These are phyloP conservation scores for Laticauda colubrina DNA, from an alignment of 2,113 vertebrate genomes.

Conservation along the genomic window DNA sequence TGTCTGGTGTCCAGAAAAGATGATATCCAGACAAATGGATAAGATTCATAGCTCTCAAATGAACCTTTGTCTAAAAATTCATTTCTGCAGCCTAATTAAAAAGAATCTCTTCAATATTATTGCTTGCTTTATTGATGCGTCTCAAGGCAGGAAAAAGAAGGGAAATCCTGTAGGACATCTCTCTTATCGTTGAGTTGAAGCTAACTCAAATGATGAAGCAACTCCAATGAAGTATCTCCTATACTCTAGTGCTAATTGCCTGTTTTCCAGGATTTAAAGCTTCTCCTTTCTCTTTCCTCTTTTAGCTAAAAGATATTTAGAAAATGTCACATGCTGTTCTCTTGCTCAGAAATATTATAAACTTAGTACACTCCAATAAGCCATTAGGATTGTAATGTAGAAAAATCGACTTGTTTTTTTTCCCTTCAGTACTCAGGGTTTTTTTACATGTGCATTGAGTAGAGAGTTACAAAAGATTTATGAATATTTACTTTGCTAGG, in stretches of 20 bases:
- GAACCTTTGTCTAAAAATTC: background rate
- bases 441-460: background rate
- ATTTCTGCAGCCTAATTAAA: background rate
- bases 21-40: constrained; percentile 44
- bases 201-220: too few species aligned
- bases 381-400: background rate
- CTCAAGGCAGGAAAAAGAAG: too few species aligned
- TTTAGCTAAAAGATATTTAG: too few species aligned
- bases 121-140: background rate
- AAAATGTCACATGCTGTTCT: background rate
- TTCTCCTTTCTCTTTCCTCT: background rate
- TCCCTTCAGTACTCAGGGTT: too few species aligned
- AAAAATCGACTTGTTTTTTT: too few species aligned
- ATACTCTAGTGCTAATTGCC: background rate
- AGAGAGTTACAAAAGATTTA: too few species aligned
- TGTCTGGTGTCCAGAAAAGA: constrained; percentile 23
- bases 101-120: background rate
- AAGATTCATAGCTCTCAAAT: background rate
- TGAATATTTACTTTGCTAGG: too few species aligned
- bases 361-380: background rate
- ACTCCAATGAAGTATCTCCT: background rate
- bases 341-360: background rate
- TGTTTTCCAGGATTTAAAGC: too few species aligned
- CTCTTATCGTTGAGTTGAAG: too few species aligned
- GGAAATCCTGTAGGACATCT: too few species aligned